phyloP scores from a whole-genome alignment of 2,113 vertebrate species.

The Bubo blakistoni region DNA sequence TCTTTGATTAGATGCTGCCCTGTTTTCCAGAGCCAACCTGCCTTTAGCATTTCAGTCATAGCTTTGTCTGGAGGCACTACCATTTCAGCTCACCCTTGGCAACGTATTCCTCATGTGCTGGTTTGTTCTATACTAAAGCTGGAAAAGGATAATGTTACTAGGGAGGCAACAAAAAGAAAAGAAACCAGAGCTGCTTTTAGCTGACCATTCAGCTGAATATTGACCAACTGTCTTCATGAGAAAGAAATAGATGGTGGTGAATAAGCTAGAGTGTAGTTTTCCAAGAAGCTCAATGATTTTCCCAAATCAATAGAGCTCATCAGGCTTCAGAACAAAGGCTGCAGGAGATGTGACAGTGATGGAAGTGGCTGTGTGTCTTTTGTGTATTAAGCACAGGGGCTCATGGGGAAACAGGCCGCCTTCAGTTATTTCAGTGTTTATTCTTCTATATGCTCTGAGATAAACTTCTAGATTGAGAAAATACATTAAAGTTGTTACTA shows the following conservation, averaged over 20 bases:
- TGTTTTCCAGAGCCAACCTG: not conserved
- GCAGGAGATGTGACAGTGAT: slow-evolving; percentile 68
- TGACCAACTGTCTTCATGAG: slow-evolving; percentile 80
- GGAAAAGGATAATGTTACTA: slow-evolving; percentile 52
- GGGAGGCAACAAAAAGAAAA: slow-evolving; percentile 65
- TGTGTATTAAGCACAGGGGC: slow-evolving; percentile 66
- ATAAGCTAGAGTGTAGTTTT: slow-evolving; percentile 81
- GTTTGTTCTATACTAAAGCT: slow-evolving; percentile 39
- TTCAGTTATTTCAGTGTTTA: slow-evolving; percentile 46
- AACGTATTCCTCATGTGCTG: not conserved
- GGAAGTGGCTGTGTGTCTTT: slow-evolving; percentile 70
- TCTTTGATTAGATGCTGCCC: not conserved
- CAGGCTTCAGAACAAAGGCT: slow-evolving; percentile 80
- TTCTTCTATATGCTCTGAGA: not conserved
- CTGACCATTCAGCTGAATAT: slow-evolving; percentile 76
- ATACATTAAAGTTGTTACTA: not conserved
- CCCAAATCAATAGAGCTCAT: slow-evolving; percentile 80
- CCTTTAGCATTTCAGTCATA: not conserved
- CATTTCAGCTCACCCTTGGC: not conserved
- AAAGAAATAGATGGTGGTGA: slow-evolving; percentile 78
- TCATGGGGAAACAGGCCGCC: slow-evolving; percentile 47
- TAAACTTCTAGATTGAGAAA: not conserved
- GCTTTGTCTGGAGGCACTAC: not conserved
- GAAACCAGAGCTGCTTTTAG: slow-evolving; percentile 69
- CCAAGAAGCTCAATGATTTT: slow-evolving; percentile 81